Conservation (phyloP, 2,113 vertebrate species). For the Lontra canadensis region DNA sequence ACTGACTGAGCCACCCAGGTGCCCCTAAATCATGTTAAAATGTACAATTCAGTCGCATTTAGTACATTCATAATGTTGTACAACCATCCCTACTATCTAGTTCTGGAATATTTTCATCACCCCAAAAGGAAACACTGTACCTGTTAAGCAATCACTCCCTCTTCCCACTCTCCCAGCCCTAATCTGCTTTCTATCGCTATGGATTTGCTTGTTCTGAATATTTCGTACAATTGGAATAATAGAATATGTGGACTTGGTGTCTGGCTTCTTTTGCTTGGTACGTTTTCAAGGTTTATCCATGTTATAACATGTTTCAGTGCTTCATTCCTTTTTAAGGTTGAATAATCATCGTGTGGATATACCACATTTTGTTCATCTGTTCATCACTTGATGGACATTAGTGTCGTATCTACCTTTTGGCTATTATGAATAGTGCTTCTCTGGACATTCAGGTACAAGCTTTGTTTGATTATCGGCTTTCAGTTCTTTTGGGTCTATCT, state of each 20-base stretch:
- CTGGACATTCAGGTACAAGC: not conserved
- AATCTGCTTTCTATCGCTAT: not conserved
- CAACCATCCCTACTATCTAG: not conserved
- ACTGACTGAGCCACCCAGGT: not conserved
- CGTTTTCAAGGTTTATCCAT: too few species aligned
- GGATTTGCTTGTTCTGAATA: not conserved
- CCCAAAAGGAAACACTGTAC: not conserved
- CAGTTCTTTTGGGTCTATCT: not conserved
- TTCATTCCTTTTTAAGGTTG: not conserved
- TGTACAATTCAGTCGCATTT: not conserved
- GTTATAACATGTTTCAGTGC: not conserved
- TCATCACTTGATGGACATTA: not conserved
- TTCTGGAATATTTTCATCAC: not conserved
- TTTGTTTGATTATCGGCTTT: not conserved
- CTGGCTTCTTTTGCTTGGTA: too few species aligned
- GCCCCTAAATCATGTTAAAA: not conserved
- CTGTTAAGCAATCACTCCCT: not conserved
- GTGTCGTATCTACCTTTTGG: not conserved
- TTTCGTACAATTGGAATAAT: not conserved
- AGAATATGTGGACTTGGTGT: not conserved
- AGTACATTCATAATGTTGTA: not conserved
- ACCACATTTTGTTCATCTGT: not conserved
- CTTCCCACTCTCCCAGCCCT: not conserved
- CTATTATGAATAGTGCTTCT: not conserved
- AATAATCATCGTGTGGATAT: not conserved